Percentiles rank a stretch among this genome's conserved stretches.
phyloP scores from a whole-genome alignment of 1,140 invertebrate species.

The Stratiolaelaps scimitus region DNA sequence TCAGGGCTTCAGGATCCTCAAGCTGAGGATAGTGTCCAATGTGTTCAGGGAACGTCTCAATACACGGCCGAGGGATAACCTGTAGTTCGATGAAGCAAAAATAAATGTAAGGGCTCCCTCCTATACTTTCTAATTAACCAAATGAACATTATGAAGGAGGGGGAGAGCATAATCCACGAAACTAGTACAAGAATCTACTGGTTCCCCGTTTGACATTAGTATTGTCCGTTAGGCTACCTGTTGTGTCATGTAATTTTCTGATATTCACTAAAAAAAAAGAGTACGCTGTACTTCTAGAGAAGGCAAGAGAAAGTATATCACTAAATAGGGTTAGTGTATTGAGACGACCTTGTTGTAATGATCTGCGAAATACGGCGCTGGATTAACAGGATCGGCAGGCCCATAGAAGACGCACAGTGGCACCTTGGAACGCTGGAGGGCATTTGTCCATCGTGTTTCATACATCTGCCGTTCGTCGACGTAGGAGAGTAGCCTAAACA shows the following conservation, averaged over 20 bases:
- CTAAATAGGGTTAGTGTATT: no score
- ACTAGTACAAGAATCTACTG: no score
- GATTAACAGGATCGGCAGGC: conserved; percentile 40
- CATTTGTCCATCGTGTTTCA: conserved; percentile 40
- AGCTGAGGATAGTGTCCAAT: conserved; percentile 36
- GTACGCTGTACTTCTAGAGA: no score
- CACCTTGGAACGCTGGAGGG: conserved; percentile 36
- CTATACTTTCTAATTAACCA: no score
- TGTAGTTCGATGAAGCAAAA: background rate
- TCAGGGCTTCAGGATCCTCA: conserved; percentile 33
- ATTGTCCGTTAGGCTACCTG: no score
- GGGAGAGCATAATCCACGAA: background rate
- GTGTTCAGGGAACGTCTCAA: conserved; percentile 31
- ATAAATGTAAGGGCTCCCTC: no score
- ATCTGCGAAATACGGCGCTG: conserved; percentile 35
- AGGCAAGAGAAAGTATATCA: no score
- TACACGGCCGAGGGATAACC: conserved; percentile 30
- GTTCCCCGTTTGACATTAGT: no score
- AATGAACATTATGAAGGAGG: background rate
- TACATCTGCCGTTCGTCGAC: conserved; percentile 35
- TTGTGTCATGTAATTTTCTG: no score
- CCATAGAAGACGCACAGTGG: conserved; percentile 40
- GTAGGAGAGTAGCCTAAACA: conserved; percentile 32
- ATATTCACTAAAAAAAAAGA: no score
- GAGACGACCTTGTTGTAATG: conserved; percentile 34